phyloP scores from a whole-genome alignment of 2,113 vertebrate genomes.

The Mustela lutreola region DNA sequence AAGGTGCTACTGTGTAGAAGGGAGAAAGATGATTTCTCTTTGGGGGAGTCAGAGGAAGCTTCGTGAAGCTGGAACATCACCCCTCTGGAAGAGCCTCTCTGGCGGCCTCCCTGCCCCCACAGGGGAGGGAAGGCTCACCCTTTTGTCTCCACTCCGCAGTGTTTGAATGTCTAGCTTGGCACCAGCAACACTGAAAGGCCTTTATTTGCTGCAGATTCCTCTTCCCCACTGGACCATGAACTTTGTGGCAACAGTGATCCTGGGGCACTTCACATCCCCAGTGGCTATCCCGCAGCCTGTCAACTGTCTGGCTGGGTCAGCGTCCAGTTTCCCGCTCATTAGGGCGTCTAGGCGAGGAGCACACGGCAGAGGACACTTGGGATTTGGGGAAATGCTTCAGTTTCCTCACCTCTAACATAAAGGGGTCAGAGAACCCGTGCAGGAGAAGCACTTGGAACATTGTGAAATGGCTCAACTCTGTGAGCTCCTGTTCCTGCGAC shows the following conservation, averaged over 20 bases:
- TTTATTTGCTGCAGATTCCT: not conserved
- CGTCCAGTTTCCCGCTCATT: not conserved
- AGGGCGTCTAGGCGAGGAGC: not conserved
- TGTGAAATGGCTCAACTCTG: no score
- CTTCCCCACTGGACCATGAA: not conserved
- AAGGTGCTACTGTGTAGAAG: conserved; percentile 1
- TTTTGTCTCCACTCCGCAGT: no score
- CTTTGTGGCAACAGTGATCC: not conserved
- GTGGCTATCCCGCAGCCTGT: not conserved
- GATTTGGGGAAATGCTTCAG: not conserved
- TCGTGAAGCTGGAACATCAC: not conserved
- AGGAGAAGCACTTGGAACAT: not conserved
- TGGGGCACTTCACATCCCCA: not conserved
- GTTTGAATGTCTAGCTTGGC: not conserved
- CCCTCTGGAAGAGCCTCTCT: not conserved
- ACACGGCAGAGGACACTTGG: not conserved
- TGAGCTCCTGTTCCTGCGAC: not conserved
- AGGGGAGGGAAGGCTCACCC: not conserved
- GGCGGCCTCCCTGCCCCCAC: not conserved
- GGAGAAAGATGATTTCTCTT: not conserved
- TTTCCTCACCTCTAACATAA: not conserved
- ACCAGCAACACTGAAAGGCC: not conserved
- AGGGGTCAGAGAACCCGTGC: not conserved
- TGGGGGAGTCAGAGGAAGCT: not conserved
- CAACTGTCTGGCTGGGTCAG: not conserved